These are phyloP conservation scores for Biston stratarius DNA, from an alignment of 2,888 invertebrate genomes.

Conservation along the genomic window DNA sequence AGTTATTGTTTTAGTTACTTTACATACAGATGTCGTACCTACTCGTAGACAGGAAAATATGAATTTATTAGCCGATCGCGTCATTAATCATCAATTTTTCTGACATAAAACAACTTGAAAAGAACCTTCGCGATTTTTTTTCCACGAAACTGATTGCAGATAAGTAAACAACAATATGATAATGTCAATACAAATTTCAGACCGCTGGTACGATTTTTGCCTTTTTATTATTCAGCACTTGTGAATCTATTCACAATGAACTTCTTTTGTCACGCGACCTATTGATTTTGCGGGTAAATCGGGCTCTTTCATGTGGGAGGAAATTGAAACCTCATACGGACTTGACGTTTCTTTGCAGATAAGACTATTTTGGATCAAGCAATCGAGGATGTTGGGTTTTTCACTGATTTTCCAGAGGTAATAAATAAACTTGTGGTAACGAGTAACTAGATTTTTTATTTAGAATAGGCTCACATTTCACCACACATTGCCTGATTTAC, in stretches of 20 bases:
- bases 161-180: conserved; percentile 34
- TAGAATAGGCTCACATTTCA: too few relatives aligned
- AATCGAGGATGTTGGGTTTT: conserved; percentile 88
- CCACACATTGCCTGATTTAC: too few relatives aligned
- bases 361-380: conserved; percentile 89
- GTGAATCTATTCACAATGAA: conserved; percentile 55
- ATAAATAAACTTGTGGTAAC: conserved; percentile 32
- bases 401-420: conserved; percentile 85
- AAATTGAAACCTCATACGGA: conserved; percentile 21
- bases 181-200: conserved; percentile 36
- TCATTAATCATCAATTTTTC: background rate
- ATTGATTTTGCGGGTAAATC: conserved; percentile 51
- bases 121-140: conserved; percentile 20
- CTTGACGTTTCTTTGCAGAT: conserved; percentile 82
- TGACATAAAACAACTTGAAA: conserved; percentile 6
- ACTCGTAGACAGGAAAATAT: background rate
- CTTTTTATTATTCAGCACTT: conserved; percentile 65
- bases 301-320: conserved; percentile 33
- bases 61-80: background rate
- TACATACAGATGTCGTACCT: too few relatives aligned
- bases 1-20: too few relatives aligned
- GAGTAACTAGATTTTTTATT: too few relatives aligned
- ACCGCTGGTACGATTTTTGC: conserved; percentile 41
- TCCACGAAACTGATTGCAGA: conserved; percentile 27
- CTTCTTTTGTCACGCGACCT: conserved; percentile 63